Conservation (phyloP, 1,140 invertebrate genomes). For the Eriocheir sinensis region DNA sequence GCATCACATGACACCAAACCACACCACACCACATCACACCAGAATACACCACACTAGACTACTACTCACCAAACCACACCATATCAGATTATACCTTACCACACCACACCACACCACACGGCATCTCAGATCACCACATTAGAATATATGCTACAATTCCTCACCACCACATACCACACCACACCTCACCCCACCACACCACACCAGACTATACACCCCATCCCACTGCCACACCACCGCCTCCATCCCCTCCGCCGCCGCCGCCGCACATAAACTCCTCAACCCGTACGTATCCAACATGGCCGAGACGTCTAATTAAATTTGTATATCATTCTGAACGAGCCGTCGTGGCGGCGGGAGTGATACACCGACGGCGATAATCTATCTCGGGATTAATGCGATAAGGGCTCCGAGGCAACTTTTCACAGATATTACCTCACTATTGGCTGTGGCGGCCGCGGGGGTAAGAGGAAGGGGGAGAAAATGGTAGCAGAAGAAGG, state of each 20-base stretch:
- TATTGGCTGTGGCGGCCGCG: neutral
- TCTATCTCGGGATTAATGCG: neutral
- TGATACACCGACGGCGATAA: neutral
- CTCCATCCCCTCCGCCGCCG: neutral
- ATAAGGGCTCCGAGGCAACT: neutral
- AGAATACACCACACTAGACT: neutral
- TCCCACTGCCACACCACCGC: neutral
- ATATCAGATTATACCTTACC: too few relatives aligned
- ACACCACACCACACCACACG: neutral
- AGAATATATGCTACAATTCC: neutral
- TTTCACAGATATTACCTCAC: neutral
- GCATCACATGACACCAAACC: too few relatives aligned
- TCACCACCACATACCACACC: neutral
- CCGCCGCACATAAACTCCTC: neutral
- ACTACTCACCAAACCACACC: neutral
- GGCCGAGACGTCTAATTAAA: neutral
- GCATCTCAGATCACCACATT: neutral
- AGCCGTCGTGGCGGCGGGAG: neutral
- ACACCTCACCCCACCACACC: neutral
- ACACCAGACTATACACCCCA: neutral
- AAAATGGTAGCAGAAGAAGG: too few relatives aligned
- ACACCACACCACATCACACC: neutral
- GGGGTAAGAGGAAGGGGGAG: too few relatives aligned
- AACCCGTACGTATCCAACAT: neutral
- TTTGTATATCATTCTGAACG: conserved; percentile 16